These are phyloP conservation scores for Pangasius sanitwongsei DNA, from an alignment of 2,797 vertebrate genomes.

Conservation along the genomic window DNA sequence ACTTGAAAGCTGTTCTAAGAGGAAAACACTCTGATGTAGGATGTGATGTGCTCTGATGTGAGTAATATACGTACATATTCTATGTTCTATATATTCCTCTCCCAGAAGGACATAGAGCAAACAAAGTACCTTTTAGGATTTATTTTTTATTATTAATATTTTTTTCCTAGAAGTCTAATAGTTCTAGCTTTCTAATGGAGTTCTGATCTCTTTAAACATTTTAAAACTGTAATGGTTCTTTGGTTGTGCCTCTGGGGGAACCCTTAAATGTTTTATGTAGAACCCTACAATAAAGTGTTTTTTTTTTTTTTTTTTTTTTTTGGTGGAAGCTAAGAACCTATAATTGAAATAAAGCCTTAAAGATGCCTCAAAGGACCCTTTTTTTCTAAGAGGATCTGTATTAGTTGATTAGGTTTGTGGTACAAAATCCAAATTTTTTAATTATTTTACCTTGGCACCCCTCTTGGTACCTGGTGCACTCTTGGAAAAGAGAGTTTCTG, in stretches of 20 bases:
- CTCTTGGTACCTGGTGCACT: not conserved
- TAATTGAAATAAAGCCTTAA: too few relatives aligned
- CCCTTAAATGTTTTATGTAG: not conserved
- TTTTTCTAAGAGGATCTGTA: too few relatives aligned
- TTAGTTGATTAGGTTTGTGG: not conserved
- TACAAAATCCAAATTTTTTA: not conserved
- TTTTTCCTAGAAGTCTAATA: not conserved
- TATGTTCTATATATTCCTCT: not conserved
- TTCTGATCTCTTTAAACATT: not conserved
- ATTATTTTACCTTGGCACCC: not conserved
- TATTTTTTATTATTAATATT: too few relatives aligned
- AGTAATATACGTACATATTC: too few relatives aligned
- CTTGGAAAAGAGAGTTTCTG: not conserved
- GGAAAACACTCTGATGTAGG: not conserved
- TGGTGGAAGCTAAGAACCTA: not conserved
- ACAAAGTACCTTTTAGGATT: not conserved
- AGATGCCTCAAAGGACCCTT: too few relatives aligned
- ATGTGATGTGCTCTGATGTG: too few relatives aligned
- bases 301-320: not conserved
- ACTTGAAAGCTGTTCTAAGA: not conserved
- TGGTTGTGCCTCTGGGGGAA: not conserved
- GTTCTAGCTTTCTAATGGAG: not conserved
- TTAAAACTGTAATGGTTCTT: not conserved
- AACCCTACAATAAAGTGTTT: not conserved
- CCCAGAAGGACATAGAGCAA: not conserved